Conservation (phyloP, 1,140 invertebrate species). For the Harlomillsia oculata region DNA sequence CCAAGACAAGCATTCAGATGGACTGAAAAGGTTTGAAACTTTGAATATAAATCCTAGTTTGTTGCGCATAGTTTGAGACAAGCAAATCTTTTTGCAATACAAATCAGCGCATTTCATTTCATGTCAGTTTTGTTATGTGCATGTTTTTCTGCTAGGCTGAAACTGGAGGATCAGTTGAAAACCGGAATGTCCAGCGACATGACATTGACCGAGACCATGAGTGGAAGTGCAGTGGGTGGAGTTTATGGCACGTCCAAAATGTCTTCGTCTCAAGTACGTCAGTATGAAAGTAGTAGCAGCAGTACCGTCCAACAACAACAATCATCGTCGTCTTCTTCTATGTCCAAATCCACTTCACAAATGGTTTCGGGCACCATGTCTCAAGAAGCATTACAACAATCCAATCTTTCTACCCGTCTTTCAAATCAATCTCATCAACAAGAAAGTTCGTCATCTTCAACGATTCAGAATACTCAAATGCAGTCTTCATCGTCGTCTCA, state of each 20-base stretch:
- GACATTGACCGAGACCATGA: too few relatives aligned
- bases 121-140: too few relatives aligned
- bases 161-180: too few relatives aligned
- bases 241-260: neutral
- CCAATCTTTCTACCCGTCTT: neutral
- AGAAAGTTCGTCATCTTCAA: slow-evolving; percentile 3
- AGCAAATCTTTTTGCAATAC: too few relatives aligned
- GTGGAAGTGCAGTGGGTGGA: slow-evolving; percentile 4
- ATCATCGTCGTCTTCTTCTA: neutral
- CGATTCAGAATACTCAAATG: neutral
- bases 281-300: neutral
- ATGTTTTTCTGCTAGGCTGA: too few relatives aligned
- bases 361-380: neutral
- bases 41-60: neutral
- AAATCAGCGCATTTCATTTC: too few relatives aligned
- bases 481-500: neutral
- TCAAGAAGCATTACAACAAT: neutral
- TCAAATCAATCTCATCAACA: neutral
- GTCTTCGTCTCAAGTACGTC: neutral
- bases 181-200: too few relatives aligned
- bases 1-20: slow-evolving; percentile 52
- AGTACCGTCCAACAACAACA: neutral
- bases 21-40: slow-evolving; percentile 36
- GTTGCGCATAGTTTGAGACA: too few relatives aligned
- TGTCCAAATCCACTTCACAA: neutral